These are phyloP conservation scores for Bombus confusus DNA, from an alignment of 1,140 invertebrate genomes.

Conservation along the genomic window DNA sequence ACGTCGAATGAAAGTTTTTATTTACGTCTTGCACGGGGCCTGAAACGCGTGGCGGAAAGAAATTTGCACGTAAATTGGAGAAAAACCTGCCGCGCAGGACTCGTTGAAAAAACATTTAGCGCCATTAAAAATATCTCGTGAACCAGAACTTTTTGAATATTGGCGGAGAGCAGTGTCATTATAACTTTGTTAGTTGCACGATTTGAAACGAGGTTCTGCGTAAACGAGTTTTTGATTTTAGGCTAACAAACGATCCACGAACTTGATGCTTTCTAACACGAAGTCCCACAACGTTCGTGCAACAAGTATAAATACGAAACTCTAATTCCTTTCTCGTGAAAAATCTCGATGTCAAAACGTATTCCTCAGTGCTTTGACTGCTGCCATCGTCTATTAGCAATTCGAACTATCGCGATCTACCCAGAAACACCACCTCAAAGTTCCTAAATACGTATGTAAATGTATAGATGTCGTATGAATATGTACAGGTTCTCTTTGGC, in stretches of 20 bases:
- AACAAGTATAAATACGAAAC: no score
- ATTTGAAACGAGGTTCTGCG: background rate
- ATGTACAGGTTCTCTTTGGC: no score
- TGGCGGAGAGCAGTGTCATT: background rate
- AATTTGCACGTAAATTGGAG: slow-evolving; percentile 21
- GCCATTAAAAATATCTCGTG: slow-evolving; percentile 6
- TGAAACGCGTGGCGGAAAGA: background rate
- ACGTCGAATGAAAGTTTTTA: background rate
- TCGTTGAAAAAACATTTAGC: slow-evolving; percentile 3
- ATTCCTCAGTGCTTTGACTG: no score
- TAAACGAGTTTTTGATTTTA: background rate
- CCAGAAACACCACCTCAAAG: no score
- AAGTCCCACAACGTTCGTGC: no score
- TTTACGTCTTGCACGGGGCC: background rate
- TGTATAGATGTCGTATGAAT: no score
- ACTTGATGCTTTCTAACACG: background rate
- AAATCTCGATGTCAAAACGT: no score
- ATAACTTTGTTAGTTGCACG: slow-evolving; percentile 10
- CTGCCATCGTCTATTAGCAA: no score
- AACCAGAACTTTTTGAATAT: background rate
- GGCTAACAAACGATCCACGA: background rate
- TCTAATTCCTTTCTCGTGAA: no score
- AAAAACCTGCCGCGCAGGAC: background rate
- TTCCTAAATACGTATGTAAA: no score
- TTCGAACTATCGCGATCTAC: no score